These are phyloP conservation scores for Scolopax mira DNA, from an alignment of 2,113 vertebrate genomes.

Conservation along the genomic window DNA sequence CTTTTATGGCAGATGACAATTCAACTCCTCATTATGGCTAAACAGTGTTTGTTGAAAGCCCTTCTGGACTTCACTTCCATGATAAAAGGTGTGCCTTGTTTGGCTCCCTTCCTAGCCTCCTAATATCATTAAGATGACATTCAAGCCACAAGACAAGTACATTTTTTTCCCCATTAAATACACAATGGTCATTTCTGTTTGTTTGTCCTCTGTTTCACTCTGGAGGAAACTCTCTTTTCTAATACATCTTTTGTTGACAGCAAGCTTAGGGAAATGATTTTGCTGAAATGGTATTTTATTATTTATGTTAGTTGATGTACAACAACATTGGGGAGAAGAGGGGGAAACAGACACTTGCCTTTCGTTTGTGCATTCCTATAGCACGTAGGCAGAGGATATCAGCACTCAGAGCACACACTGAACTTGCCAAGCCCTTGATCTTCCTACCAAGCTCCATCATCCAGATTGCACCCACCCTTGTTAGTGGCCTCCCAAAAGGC, in stretches of 20 bases:
- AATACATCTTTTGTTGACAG: neutral
- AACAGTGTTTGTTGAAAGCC: neutral
- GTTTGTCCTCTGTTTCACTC: neutral
- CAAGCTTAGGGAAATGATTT: neutral
- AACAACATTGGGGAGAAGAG: neutral
- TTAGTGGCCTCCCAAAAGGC: neutral
- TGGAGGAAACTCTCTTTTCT: neutral
- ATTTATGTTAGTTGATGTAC: neutral
- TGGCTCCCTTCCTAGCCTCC: neutral
- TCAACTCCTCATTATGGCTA: neutral
- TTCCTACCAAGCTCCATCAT: neutral
- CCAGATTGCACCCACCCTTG: neutral
- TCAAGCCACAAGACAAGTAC: neutral
- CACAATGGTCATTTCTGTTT: neutral
- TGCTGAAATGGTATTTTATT: neutral
- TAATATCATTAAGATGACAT: neutral
- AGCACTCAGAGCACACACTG: neutral
- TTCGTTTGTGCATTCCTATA: neutral
- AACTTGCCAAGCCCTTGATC: slow-evolving; percentile 26
- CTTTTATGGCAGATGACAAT: neutral
- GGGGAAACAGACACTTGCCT: neutral
- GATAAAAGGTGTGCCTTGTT: neutral
- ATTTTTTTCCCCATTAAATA: neutral
- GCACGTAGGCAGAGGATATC: neutral
- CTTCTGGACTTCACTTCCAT: neutral